Evolutionary conservation across 92 coral and sea anemone genomes (phyloP), one percentile per base, ranked within the genome.

Genomic region (Palythoa heliodiscus): DNA sequence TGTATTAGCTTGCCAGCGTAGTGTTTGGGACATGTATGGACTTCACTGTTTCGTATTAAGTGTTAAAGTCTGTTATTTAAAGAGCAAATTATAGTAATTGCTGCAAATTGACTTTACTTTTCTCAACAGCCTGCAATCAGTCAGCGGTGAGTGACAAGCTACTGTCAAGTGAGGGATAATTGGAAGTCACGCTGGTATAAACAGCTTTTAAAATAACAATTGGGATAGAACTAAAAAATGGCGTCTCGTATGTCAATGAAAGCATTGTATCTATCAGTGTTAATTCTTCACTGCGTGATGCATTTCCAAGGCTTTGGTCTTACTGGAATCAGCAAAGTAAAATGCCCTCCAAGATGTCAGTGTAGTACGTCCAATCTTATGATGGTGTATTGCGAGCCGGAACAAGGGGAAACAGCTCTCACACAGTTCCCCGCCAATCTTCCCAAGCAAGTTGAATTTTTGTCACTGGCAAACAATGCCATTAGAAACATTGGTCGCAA

Each of bases 381-480:
- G 73, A 89, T 70, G 72, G 91, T 89, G 15, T 84, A 84, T 60
- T 89, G 91, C 52, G 88, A 89, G 50, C 77, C 64, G 61, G 86
- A 78, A 37, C 40, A 35, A 7, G 52, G 71, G 35, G 77, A 75
- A 78, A 35, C 63, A 25, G 77, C 73, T 13, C 81, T 96, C 73
- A 79, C 87, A 50, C 89, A 82, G 23, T 84, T 96, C 22, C 99
- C 99, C 20, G 37, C 83, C 82, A 89, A 82, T 23, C 79, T 96
- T 85, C 99, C 99, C 22, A 55, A 47, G 38, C 74, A 87, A 84
- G 88, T 93, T 13, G 84, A 88, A 68, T 54, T 89, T 70, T 73
- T 96, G 73, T 92, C 98, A 37, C 91, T 96, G 38, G 85, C 85
- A 57, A 89, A 87, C 58, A 96, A 96, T 86, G 82, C 61, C 69